Percentiles rank a stretch among this genome's conserved stretches.
Evolutionary conservation across 2,888 invertebrate species (phyloP).

Genomic region (Papilio gigon): DNA sequence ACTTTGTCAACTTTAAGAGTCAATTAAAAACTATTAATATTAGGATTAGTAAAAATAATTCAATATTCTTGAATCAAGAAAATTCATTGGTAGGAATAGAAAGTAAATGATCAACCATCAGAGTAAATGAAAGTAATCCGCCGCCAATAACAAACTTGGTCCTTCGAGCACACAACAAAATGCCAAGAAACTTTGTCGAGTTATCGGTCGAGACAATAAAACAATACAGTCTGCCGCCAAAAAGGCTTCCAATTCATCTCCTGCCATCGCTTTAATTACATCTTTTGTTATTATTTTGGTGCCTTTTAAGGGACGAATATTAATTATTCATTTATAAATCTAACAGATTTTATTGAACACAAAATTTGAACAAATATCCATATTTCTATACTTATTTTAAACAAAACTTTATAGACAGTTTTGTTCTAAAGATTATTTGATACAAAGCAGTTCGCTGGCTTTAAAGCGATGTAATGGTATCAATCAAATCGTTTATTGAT

Average conservation of each 20-base stretch:
- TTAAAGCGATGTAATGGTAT: background rate
- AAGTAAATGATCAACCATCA: conserved; percentile 27
- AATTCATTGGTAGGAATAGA: background rate
- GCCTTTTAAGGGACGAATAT: conserved; percentile 12
- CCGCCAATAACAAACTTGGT: conserved; percentile 25
- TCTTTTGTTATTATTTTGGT: conserved; percentile 34
- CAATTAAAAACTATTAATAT: background rate
- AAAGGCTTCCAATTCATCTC: conserved; percentile 21
- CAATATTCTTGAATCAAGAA: background rate
- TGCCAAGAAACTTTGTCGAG: conserved; percentile 52
- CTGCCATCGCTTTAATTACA: conserved; percentile 34
- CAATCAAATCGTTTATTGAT: background rate
- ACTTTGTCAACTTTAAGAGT: background rate
- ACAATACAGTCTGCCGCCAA: conserved; percentile 42
- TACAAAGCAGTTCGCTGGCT: background rate
- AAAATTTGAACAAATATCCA: background rate
- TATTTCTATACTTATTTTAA: background rate
- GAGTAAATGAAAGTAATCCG: conserved; percentile 23
- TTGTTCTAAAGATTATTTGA: background rate
- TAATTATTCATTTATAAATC: conserved; percentile 24
- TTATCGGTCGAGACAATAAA: conserved; percentile 47
- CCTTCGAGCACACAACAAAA: conserved; percentile 47
- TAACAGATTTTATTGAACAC: background rate
- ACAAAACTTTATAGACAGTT: too few species aligned
- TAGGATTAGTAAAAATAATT: background rate